Conservation (phyloP, 2,113 vertebrate species). For the western clawed frog (Xenopus tropicalis) region UCB_Xtro_10.0 CM004444.2:176758001-176758500, state of each 20-base stretch:
- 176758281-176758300: background rate
- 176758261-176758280: conserved; percentile 16
- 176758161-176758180: conserved; percentile 84
- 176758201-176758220: too few species aligned
- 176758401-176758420: too few species aligned
- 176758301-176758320: too few species aligned
- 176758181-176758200: conserved; percentile 78
- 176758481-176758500: too few species aligned
- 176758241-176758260: too few species aligned
- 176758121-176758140: conserved; percentile 92
- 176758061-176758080: conserved; percentile 93
- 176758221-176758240: background rate
- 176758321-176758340: too few species aligned
- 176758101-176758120: conserved; percentile 66
- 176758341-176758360: too few species aligned
- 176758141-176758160: conserved; percentile 85
- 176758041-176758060: conserved; percentile 88
- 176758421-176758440: too few species aligned
- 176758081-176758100: conserved; percentile 57
- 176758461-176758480: too few species aligned
- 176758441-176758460: too few species aligned
- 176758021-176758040: conserved; percentile 91
- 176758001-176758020: conserved; percentile 74
- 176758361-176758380: too few species aligned
- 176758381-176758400: too few species aligned